These are phyloP conservation scores for Poecilia wingei DNA, from an alignment of 2,797 vertebrate species.

Conservation along the genomic window DNA sequence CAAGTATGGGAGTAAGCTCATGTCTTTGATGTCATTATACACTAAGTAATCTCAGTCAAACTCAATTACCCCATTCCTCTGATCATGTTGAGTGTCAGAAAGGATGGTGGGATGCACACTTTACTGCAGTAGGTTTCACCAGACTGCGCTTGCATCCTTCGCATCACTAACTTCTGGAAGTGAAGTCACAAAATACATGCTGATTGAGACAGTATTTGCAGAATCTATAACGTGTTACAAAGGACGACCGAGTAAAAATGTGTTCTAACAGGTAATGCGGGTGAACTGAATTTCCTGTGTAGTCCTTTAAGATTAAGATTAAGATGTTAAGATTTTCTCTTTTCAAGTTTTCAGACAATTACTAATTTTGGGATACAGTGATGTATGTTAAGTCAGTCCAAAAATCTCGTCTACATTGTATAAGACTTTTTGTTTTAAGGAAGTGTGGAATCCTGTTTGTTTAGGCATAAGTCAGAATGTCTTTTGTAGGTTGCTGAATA, in stretches of 20 bases:
- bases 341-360: constrained; percentile 34
- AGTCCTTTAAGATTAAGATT: constrained; percentile 33
- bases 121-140: constrained; percentile 41
- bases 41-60: constrained; percentile 64
- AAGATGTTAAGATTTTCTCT: constrained; percentile 1
- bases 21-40: constrained; percentile 61
- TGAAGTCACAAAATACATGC: constrained; percentile 39
- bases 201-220: constrained; percentile 34
- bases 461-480: constrained; percentile 11
- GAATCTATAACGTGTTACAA: constrained; percentile 34
- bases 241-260: constrained; percentile 43
- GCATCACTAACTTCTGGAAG: constrained; percentile 44
- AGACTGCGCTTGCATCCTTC: constrained; percentile 20
- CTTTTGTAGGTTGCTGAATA: constrained; percentile 5
- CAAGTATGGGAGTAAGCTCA: constrained; percentile 44
- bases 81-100: constrained; percentile 57
- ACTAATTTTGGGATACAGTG: constrained; percentile 31
- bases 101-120: constrained; percentile 41
- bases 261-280: constrained; percentile 40
- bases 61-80: constrained; percentile 55
- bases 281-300: constrained; percentile 6
- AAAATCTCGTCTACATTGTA: constrained; percentile 30
- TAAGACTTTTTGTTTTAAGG: constrained; percentile 8
- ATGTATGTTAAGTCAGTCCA: constrained; percentile 31
- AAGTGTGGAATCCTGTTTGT: constrained; percentile 14